A percentile compares a stretch with the other conserved stretches of the same genome.
Evolutionary conservation across 2,888 invertebrate genomes (phyloP).

Genomic region (Zygothrica quintamaculata): DNA sequence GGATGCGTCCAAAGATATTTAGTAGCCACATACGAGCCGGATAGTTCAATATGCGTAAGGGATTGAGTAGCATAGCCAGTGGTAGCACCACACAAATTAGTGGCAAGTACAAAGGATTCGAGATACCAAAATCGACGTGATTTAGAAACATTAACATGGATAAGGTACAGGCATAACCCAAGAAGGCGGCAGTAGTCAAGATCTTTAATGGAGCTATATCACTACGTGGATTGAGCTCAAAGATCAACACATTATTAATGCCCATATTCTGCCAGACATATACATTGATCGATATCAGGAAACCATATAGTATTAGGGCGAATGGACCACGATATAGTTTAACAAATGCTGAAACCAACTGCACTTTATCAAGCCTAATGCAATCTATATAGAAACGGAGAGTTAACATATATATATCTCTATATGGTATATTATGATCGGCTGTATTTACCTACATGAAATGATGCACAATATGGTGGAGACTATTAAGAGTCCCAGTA

Average conservation of each 20-base stretch:
- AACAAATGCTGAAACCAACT: conserved; percentile 87
- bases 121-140: conserved; percentile 87
- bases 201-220: conserved; percentile 95
- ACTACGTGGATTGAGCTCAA: conserved; percentile 96
- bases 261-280: conserved; percentile 97
- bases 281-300: conserved; percentile 96
- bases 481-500: conserved; percentile 95
- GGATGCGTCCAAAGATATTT: conserved; percentile 89
- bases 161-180: conserved; percentile 95
- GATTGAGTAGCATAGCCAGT: conserved; percentile 93
- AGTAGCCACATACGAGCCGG: conserved; percentile 96
- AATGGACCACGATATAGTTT: conserved; percentile 96
- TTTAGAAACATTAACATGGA: conserved; percentile 88
- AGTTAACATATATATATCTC: neutral
- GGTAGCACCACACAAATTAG: conserved; percentile 91
- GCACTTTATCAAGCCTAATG: neutral
- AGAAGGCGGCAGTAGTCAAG: conserved; percentile 94
- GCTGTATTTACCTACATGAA: conserved; percentile 87
- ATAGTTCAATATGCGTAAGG: conserved; percentile 93
- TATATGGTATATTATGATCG: no score
- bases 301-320: conserved; percentile 94
- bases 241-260: conserved; percentile 98
- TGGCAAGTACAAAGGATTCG: conserved; percentile 95
- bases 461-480: conserved; percentile 92
- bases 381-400: neutral